Percentiles rank a stretch among this genome's conserved stretches.
Evolutionary conservation across 2,888 invertebrate species (phyloP).

Genomic region (Marronus borbonicus): DNA sequence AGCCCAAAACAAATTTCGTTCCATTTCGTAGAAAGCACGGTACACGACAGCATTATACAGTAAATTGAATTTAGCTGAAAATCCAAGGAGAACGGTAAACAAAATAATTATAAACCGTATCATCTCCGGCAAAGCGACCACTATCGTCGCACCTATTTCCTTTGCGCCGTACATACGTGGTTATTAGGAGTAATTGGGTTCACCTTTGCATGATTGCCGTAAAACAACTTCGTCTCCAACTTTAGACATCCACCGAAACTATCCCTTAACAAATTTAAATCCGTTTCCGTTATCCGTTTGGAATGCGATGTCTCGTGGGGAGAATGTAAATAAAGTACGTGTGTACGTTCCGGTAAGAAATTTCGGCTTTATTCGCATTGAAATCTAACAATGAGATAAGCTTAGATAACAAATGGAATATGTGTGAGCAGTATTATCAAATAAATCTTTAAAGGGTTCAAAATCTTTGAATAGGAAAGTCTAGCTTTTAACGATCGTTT

Average conservation of each 20-base stretch:
- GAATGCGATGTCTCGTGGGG: conserved; percentile 35
- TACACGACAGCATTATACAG: not conserved
- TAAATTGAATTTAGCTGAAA: not conserved
- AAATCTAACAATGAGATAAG: conserved; percentile 26
- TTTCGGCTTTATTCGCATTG: not conserved
- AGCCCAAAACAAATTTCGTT: no score
- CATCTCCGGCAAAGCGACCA: not conserved
- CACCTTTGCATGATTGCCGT: conserved; percentile 10
- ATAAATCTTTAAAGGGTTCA: not conserved
- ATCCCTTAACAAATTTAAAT: conserved; percentile 35
- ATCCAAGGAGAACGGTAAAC: not conserved
- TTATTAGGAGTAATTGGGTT: conserved; percentile 20
- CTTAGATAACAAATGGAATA: conserved; percentile 23
- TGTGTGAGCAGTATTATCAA: not conserved
- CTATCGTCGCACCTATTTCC: conserved; percentile 1
- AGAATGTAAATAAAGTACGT: conserved; percentile 36
- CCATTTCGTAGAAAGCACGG: no score
- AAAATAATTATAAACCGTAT: conserved; percentile 7
- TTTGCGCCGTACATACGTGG: conserved; percentile 4
- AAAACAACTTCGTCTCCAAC: conserved; percentile 20
- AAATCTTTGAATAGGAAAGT: not conserved
- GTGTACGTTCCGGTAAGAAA: conserved; percentile 23
- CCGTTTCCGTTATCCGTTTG: conserved; percentile 31
- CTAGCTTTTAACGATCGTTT: not conserved
- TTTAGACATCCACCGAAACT: conserved; percentile 27